Evolutionary conservation across 30 jellyfish, hydroid and myxozoan genomes (phyloP), one percentile per base, ranked within the genome.

Genomic region (Calvadosia cruxmelitensis): DNA sequence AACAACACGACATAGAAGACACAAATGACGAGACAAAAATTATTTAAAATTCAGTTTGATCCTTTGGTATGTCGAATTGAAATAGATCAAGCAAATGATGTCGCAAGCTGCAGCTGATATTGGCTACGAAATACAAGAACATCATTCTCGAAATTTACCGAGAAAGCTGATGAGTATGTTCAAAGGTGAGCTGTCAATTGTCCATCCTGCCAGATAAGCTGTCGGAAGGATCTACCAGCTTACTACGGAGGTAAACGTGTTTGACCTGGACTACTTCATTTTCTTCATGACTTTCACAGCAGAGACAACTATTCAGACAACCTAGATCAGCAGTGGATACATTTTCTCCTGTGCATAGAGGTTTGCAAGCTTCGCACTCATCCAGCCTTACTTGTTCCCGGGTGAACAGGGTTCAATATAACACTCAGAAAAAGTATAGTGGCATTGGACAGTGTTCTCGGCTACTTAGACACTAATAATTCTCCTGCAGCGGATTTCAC

Each of bases 371-470:
- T 67, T 48, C 29, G 63, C 31, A 27, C 77, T 52, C 49, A 0
- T 70, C 77, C 52, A 52, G 3, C 23, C 27, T 61, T 7, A 3
- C 27, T 49, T 33, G 33, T 49, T 70, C 81, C 25, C 20, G 50
- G 85, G 25, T 63, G 79, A 81, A 72, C 79, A 49, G 79, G 83
- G 24, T 53, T 53, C 69, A 7, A 35, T 25, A 53, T 73, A 48
- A 24, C 71, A 13, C 24, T 63, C 34, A 50, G 49, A 26, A 23
- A 34, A 27, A 34, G 35, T 33, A 29, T 68, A 10, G 32, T 30
- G 7, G 33, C 35, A 15, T 24, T 68, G 52, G 78, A 68, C 71
- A 32, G 70, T 82, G 63, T 23, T 2, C 27, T 35, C 3, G n/a
- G 52, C 34, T 72, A 72, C 66, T 2, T 70, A 7, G 78, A 70